These are phyloP conservation scores for Gymnogyps californianus DNA, from an alignment of 2,113 vertebrate species.

Conservation along the genomic window DNA sequence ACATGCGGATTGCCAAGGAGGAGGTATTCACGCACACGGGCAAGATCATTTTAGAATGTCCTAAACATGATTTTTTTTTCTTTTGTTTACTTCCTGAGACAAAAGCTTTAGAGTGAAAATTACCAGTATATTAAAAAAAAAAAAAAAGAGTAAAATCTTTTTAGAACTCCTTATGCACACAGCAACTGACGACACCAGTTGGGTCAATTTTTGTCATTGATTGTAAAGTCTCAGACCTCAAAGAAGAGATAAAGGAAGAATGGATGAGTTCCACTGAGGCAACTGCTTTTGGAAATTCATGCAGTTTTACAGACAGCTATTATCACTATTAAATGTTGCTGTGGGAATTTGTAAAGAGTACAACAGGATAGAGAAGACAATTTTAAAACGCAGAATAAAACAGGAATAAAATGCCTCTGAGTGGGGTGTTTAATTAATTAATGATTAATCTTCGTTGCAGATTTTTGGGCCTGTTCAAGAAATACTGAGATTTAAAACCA, in stretches of 20 bases:
- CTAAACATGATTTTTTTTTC: not conserved
- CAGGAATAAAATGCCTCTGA: not conserved
- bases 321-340: not conserved
- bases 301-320: not conserved
- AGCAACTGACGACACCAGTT: not conserved
- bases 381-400: not conserved
- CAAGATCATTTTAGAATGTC: not conserved
- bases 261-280: not conserved
- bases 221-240: not conserved
- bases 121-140: not conserved
- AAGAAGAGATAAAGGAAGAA: not conserved
- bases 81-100: not conserved
- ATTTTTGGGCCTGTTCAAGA: slow-evolving; percentile 99
- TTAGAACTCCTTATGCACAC: not conserved
- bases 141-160: not conserved
- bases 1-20: slow-evolving; percentile 96
- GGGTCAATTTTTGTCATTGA: not conserved
- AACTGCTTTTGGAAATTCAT: not conserved
- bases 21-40: slow-evolving; percentile 77
- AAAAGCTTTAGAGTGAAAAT: not conserved
- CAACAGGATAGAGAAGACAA: not conserved
- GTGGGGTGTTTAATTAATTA: not conserved
- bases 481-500: slow-evolving; percentile 96
- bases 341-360: not conserved
- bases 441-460: slow-evolving; percentile 66